A percentile compares a stretch with the other conserved stretches of the same genome.
Evolutionary conservation across 2,797 vertebrate genomes (phyloP).

Genomic region (Champsocephalus gunnari): DNA sequence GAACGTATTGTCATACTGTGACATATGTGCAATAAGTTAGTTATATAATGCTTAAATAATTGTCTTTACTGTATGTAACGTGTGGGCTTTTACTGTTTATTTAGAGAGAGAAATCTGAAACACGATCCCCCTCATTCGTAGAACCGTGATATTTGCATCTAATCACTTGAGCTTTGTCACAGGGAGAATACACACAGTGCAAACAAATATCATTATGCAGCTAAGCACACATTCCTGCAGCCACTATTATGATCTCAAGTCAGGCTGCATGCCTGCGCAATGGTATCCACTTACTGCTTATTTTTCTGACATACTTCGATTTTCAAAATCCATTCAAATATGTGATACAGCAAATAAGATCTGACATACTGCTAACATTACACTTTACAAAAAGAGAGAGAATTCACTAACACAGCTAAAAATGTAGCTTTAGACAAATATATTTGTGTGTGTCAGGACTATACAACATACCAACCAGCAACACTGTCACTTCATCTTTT

Average conservation of each 20-base stretch:
- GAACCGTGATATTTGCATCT: slow-evolving; percentile 59
- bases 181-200: slow-evolving; percentile 46
- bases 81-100: slow-evolving; percentile 26
- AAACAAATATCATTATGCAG: slow-evolving; percentile 61
- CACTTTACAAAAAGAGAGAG: slow-evolving; percentile 4
- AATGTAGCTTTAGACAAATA: slow-evolving; percentile 9
- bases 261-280: slow-evolving; percentile 40
- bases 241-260: slow-evolving; percentile 48
- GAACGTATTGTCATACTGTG: slow-evolving; percentile 7
- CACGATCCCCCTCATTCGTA: slow-evolving; percentile 6
- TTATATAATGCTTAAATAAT: slow-evolving; percentile 16
- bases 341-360: slow-evolving; percentile 29
- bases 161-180: slow-evolving; percentile 52
- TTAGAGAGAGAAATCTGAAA: slow-evolving; percentile 47
- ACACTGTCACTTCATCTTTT: slow-evolving; percentile 55
- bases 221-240: slow-evolving; percentile 35
- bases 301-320: slow-evolving; percentile 39
- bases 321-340: slow-evolving; percentile 54
- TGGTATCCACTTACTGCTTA: slow-evolving; percentile 45
- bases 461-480: slow-evolving; percentile 40
- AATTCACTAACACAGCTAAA: slow-evolving; percentile 37
- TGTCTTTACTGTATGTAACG: slow-evolving; percentile 20
- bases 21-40: slow-evolving; percentile 4
- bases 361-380: slow-evolving; percentile 27
- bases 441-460: slow-evolving; percentile 41